Evolutionary conservation across 92 coral and sea anemone genomes (phyloP).

Genomic region (Pocillopora meandrina): DNA sequence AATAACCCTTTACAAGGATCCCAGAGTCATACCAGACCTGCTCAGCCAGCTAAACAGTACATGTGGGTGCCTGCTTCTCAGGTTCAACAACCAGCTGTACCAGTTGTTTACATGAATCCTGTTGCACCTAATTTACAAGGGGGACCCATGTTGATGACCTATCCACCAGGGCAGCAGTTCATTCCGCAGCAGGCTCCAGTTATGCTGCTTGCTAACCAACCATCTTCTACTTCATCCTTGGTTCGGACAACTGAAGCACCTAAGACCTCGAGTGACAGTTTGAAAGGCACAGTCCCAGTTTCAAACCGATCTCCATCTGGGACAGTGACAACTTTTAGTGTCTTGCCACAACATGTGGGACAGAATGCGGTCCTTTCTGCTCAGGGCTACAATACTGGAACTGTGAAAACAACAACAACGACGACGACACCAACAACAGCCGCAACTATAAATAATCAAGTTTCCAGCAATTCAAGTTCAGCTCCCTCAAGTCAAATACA

Average conservation of each 20-base stretch:
- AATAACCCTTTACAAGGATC: conserved; percentile 7
- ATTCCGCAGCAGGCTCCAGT: conserved; percentile 29
- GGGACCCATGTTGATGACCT: conserved; percentile 12
- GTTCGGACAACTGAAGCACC: neutral
- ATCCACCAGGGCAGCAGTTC: conserved; percentile 7
- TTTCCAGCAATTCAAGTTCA: neutral
- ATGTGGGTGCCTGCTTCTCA: conserved; percentile 36
- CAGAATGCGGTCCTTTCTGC: conserved; percentile 30
- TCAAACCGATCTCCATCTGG: conserved; percentile 13
- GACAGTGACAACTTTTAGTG: conserved; percentile 44
- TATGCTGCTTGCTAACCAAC: conserved; percentile 6
- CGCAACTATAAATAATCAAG: neutral
- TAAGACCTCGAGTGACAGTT: neutral
- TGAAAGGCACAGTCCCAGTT: neutral
- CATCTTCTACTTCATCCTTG: neutral
- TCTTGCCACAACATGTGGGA: conserved; percentile 43
- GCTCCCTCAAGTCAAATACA: neutral
- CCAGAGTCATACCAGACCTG: neutral
- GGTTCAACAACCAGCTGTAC: conserved; percentile 30
- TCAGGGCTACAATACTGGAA: neutral
- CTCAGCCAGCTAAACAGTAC: conserved; percentile 23
- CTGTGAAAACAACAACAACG: neutral
- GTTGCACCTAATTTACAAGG: conserved; percentile 24
- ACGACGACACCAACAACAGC: neutral
- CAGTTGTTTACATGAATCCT: conserved; percentile 21